Conservation (phyloP, 1,140 invertebrate species). For the Sinella curviseta region DNA sequence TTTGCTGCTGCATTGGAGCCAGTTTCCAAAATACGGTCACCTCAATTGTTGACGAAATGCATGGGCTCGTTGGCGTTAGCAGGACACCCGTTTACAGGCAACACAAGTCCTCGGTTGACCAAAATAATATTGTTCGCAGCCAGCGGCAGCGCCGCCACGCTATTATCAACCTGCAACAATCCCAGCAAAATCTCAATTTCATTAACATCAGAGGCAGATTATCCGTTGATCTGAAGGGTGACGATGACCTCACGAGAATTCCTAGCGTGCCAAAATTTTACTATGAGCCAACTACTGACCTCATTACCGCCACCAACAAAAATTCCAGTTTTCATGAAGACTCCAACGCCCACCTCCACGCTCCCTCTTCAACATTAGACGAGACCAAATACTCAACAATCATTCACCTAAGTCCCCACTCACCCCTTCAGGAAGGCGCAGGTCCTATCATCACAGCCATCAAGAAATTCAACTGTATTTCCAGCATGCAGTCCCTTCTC, state of each 20-base stretch:
- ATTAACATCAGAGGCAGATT: too few relatives aligned
- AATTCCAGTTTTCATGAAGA: too few relatives aligned
- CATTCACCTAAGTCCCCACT: too few relatives aligned
- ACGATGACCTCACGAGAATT: not conserved
- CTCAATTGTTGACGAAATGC: constrained; percentile 29
- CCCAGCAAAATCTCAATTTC: not conserved
- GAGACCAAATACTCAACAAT: too few relatives aligned
- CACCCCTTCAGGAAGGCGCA: not conserved
- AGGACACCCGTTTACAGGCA: not conserved
- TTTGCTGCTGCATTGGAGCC: constrained; percentile 38
- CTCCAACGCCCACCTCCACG: too few relatives aligned
- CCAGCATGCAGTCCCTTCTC: constrained; percentile 31
- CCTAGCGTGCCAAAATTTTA: not conserved
- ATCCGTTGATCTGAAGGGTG: not conserved
- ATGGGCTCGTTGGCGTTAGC: not conserved
- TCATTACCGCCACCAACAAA: too few relatives aligned
- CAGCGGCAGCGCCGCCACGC: too few relatives aligned
- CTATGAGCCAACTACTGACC: too few relatives aligned
- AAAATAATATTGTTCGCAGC: not conserved
- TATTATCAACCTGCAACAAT: too few relatives aligned
- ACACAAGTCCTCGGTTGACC: not conserved
- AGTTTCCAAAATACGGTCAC: constrained; percentile 30
- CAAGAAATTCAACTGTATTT: constrained; percentile 29
- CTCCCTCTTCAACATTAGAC: too few relatives aligned
- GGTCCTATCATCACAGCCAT: constrained; percentile 20